Evolutionary conservation across 2,888 invertebrate species (phyloP), one percentile per base, ranked within the genome.

Genomic region (Acronicta leporina): DNA sequence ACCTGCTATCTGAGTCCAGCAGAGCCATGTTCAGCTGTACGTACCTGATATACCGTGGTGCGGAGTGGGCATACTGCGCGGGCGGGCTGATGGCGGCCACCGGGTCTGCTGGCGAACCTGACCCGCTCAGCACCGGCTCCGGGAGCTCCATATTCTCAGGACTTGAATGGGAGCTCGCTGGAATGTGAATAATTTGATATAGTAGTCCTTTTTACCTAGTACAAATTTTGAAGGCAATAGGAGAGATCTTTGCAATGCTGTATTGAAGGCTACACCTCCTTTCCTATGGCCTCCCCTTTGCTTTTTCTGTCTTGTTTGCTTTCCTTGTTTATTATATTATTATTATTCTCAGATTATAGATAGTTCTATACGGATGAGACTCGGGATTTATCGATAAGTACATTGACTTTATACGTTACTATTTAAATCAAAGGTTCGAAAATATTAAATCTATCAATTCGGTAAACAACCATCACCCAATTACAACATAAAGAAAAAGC

Each of bases 11-110:
- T 33, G 11, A 4, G 33, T 33, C 33, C 33, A 33, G 2, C 4
- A 11, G 1, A 0, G 5, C 30, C 38, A 5, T n/a, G 38, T 38
- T 38, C 35, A 0, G 13, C 5, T 13, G 38, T n/a, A 13, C 13
- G 35, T 30, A 33, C 30, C 93, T 90, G 72, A 87, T 87, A 56
- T 92, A 93, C 67, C 93, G 80, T 0, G 92, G 93, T 0, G 94
- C 90, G n/a, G 92, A 92, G 75, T 92, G 93, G 8, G 96, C 96
- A 82, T 97, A 97, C 84, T 96, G 96, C 1, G 96, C 96, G 0
- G 96, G 97, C 8, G 97, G 97, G 80, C 96, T 96, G 77, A 97
- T 95, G 49, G 97, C 91, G 10, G 92, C 90, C 70, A 94, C 91
- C 68, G 95, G 95, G 66, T 95, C 95, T 0, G 92, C 80, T 62